Conservation (phyloP, 2,797 vertebrate species). For the Muraenolepis orangiensis region DNA sequence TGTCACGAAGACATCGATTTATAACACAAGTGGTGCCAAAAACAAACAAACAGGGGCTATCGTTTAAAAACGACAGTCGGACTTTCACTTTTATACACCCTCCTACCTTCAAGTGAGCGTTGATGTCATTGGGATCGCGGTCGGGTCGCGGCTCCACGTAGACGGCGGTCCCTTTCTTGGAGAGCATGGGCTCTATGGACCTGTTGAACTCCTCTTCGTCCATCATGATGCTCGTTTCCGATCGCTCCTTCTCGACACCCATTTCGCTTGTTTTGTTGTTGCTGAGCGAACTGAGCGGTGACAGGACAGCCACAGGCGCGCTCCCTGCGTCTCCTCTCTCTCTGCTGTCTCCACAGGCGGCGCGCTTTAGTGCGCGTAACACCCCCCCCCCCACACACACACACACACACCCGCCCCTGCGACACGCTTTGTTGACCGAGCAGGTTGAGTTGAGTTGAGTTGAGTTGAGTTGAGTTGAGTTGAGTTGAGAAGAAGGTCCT, state of each 20-base stretch:
- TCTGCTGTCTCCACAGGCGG: background rate
- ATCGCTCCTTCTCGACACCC: conserved; percentile 86
- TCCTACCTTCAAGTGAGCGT: conserved; percentile 87
- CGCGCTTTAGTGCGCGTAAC: background rate
- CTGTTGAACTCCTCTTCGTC: conserved; percentile 72
- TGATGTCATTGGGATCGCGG: conserved; percentile 79
- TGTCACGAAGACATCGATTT: no score
- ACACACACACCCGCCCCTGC: no score
- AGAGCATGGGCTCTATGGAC: conserved; percentile 73
- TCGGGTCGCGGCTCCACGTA: conserved; percentile 53
- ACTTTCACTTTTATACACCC: background rate
- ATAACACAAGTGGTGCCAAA: no score
- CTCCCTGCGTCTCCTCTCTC: background rate
- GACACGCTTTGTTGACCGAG: no score
- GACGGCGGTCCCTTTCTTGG: conserved; percentile 64
- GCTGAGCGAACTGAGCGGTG: background rate
- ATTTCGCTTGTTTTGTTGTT: conserved; percentile 55
- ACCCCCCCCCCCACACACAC: no score
- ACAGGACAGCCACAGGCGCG: background rate
- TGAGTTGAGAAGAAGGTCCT: no score
- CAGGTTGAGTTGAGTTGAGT: no score
- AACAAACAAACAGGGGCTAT: background rate
- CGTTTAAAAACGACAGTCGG: background rate
- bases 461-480: no score
- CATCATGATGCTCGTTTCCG: conserved; percentile 83